Evolutionary conservation across 2,797 vertebrate genomes (phyloP).

Genomic region (Australoheros facetus): DNA sequence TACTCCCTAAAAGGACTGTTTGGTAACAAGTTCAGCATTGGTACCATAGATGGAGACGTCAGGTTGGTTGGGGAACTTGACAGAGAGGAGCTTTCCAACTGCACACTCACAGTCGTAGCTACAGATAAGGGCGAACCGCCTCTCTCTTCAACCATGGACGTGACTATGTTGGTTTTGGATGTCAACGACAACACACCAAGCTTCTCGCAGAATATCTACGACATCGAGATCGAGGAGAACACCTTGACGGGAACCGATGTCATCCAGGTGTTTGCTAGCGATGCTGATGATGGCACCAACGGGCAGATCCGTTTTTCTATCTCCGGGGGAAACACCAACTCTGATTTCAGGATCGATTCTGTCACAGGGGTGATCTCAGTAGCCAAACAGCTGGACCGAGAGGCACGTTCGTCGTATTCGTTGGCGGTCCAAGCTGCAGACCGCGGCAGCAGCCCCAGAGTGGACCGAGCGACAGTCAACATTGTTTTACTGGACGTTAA

Average conservation of each 20-base stretch:
- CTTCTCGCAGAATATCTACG: constrained; percentile 90
- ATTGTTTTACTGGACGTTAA: constrained; percentile 90
- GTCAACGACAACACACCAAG: constrained; percentile 93
- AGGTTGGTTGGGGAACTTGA: constrained; percentile 90
- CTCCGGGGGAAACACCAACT: constrained; percentile 77
- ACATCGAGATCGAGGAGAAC: constrained; percentile 89
- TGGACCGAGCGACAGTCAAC: constrained; percentile 84
- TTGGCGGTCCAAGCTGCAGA: constrained; percentile 90
- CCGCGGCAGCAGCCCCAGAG: constrained; percentile 89
- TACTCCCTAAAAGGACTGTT: constrained; percentile 86
- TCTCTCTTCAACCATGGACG: constrained; percentile 88
- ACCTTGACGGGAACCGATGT: constrained; percentile 90
- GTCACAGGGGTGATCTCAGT: constrained; percentile 93
- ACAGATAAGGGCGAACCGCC: constrained; percentile 92
- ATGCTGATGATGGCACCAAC: constrained; percentile 91
- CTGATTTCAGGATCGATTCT: constrained; percentile 91
- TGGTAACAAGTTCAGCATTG: constrained; percentile 88
- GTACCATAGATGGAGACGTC: constrained; percentile 89
- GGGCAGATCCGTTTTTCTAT: constrained; percentile 93
- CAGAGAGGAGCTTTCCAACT: constrained; percentile 90
- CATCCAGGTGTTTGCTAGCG: constrained; percentile 87
- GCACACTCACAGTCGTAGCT: constrained; percentile 90
- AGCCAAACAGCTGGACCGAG: constrained; percentile 90
- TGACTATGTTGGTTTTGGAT: constrained; percentile 89
- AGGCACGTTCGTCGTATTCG: constrained; percentile 81